Base-by-base conservation (phyloP, 2,797 vertebrate species). In the Crenuchus spilurus region DNA sequence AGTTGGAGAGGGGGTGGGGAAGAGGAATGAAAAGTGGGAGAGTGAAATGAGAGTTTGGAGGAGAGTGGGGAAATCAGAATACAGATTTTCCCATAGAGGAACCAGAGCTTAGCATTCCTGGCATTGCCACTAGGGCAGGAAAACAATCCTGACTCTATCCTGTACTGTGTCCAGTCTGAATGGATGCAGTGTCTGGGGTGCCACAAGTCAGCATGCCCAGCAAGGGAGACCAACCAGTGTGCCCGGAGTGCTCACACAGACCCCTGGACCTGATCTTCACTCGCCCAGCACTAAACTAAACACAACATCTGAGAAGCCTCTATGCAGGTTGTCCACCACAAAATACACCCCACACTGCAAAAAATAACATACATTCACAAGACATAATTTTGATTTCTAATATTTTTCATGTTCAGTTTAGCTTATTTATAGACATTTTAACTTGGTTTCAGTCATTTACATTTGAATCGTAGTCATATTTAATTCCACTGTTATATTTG, bases 71-170 rank as follows among this genome's bases (percentile, higher is more conserved):
- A 31, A 69, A 68, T 74, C 44, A 63, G 58, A 66, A 71, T 77
- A 46, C 48, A 1, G 77, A 66, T 80, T 76, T 77, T 85, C 87
- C 84, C 87, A 86, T 71, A 82, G 82, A 89, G 83, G 85, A 90
- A 88, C 86, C 85, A 65, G 79, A 78, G 76, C 82, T 85, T 79
- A 85, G 82, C 87, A 91, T 90, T 92, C 88, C 85, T 88, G 85
- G 85, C 88, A 89, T 87, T 86, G 83, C 86, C 85, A 80, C 82
- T 39, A 58, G 55, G 69, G 77, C 85, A 72, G 82, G 76, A 78
- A 83, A 87, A 90, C 87, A 88, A 90, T 91, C 84, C 83, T 48
- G 85, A 87, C 87, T 88, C 74, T 91, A 90, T 91, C 82, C 84
- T 83, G 85, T 87, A 26, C 82, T 87, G 83, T 70, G 80, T 79